A percentile compares a stretch with the other conserved stretches of the same genome.
Conservation (phyloP, 1,140 invertebrate species). For the Probaryconus sp. region DNA sequence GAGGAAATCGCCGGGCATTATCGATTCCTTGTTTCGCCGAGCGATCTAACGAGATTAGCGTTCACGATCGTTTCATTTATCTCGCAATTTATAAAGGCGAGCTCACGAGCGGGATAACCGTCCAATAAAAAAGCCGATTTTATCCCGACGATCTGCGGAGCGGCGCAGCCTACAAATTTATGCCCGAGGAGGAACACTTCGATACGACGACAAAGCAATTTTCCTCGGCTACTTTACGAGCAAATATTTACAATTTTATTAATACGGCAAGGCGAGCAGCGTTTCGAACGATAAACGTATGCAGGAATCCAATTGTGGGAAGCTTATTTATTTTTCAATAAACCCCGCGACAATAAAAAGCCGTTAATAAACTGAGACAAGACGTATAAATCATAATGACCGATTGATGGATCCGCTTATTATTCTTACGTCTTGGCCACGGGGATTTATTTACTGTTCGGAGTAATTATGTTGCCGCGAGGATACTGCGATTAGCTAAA, state of each 20-base stretch:
- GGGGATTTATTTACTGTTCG: neutral
- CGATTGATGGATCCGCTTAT: neutral
- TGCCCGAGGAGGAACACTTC: too few species aligned
- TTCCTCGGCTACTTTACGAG: too few species aligned
- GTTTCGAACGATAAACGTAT: too few species aligned
- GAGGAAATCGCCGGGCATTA: conserved; percentile 11
- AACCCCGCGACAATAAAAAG: too few species aligned
- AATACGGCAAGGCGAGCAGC: too few species aligned
- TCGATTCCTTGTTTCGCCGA: conserved; percentile 10
- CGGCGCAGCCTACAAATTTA: neutral
- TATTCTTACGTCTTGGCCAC: neutral
- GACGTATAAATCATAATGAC: neutral
- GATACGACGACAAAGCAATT: too few species aligned
- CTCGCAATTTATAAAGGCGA: conserved; percentile 1
- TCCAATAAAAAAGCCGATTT: too few species aligned
- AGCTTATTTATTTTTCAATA: too few species aligned
- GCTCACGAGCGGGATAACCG: conserved; percentile 1
- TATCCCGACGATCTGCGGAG: too few species aligned
- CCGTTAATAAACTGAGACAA: too few species aligned
- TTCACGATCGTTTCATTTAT: conserved; percentile 1
- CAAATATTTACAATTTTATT: too few species aligned
- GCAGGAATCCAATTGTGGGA: neutral
- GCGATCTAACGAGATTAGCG: conserved; percentile 27
- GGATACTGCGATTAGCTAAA: conserved; percentile 20
- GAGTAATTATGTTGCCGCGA: conserved; percentile 9